These are phyloP conservation scores for Andrena marginata DNA, from an alignment of 2,888 invertebrate species.

Conservation along the genomic window DNA sequence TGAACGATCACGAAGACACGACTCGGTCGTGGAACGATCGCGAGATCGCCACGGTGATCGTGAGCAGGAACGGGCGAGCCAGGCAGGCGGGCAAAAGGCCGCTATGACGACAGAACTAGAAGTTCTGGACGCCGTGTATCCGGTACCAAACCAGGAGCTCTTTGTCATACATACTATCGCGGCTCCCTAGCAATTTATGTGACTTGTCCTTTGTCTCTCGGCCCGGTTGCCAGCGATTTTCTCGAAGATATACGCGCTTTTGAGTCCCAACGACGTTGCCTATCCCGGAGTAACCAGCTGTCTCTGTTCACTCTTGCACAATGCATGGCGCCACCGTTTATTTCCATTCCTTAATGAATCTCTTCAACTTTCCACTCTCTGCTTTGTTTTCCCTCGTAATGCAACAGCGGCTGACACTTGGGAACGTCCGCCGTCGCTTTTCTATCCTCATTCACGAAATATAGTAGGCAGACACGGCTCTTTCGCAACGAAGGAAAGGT, in stretches of 20 bases:
- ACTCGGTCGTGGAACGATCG: conserved; percentile 32
- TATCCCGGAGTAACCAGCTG: neutral
- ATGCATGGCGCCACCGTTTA: conserved; percentile 37
- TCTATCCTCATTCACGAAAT: neutral
- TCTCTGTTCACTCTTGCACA: conserved; percentile 16
- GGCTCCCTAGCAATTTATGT: conserved; percentile 42
- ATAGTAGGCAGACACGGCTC: neutral
- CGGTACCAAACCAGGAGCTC: conserved; percentile 21
- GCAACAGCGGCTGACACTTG: neutral
- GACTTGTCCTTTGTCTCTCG: conserved; percentile 41
- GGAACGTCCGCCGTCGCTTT: neutral
- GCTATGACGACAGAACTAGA: conserved; percentile 38
- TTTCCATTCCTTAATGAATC: conserved; percentile 39
- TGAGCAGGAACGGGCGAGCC: conserved; percentile 5
- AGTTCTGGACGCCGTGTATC: conserved; percentile 32
- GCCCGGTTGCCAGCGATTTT: conserved; percentile 37
- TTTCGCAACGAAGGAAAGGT: neutral
- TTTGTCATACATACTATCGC: conserved; percentile 51
- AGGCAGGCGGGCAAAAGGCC: conserved; percentile 11
- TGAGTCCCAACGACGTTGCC: neutral
- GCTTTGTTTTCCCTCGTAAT: neutral
- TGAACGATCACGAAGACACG: conserved; percentile 55
- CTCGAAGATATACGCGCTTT: conserved; percentile 39
- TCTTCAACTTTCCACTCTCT: neutral
- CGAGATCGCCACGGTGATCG: conserved; percentile 15